Base-by-base conservation (phyloP, 2,888 invertebrate genomes). In the Diogma glabrata region DNA sequence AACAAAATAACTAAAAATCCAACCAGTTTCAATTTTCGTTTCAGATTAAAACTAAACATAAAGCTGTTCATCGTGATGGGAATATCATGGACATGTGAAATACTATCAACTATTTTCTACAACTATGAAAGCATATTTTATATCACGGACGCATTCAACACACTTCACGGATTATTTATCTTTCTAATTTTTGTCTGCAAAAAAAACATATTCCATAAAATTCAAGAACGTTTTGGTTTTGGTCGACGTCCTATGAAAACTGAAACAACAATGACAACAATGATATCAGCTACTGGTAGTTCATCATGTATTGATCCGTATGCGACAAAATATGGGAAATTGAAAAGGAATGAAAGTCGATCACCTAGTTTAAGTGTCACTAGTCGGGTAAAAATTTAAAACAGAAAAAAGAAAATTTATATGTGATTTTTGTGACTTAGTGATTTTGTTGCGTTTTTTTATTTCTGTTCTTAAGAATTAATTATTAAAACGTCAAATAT, bases 221-320 rank as follows among this genome's bases (percentile, higher is more conserved):
- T 43, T 14, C 20, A n/a, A 9, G 4, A 22, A 5, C 12, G n/a
- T n/a, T 5, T 43, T 5, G 43, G 43, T 22, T 22, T 43, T n/a
- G 7, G 23, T n/a, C 20, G 23, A 43, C 43, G 22, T 22, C 20
- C n/a, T 6, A 43, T 43, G 2, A 52, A 49, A 49, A 49, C 52
- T n/a, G 49, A 45, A 12, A 46, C 49, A n/a, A 52, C 52, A 46
- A 49, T 49, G n/a, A 52, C 52, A 6, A 52, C 52, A 45, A 52
- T 52, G 52, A 46, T 52, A 12, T 49, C 52, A 19, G 49, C 49
- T 17, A 48, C 46, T 1, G 43, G 43, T n/a, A 43, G 43, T 22
- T 43, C 43, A 4, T 22, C 43, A 6, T 43, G 43, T n/a, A 43
- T 43, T 2, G 43, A 43, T 43, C 43, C 43, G 14, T 43, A 43